Conservation (phyloP, 1,140 invertebrate species). For the Anastatus disparis region DNA sequence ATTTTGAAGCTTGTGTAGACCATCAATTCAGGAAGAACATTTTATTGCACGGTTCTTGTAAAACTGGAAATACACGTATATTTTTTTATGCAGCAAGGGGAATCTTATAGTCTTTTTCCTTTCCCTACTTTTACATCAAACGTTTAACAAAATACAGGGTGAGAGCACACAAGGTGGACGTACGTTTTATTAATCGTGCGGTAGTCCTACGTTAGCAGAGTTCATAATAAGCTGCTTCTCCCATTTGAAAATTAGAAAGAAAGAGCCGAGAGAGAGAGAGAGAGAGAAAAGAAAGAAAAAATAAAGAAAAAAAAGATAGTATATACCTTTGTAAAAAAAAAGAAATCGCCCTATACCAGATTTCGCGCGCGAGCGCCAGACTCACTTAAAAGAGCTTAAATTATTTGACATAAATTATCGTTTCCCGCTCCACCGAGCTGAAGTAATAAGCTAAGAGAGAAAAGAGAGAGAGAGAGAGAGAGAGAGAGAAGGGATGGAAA, state of each 20-base stretch:
- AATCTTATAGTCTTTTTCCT: no score
- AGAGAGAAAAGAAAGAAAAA: conserved; percentile 13
- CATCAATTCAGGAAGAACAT: no score
- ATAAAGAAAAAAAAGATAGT: no score
- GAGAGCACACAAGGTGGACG: not conserved
- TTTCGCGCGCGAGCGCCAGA: conserved; percentile 10
- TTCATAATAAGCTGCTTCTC: conserved; percentile 28
- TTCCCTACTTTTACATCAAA: no score
- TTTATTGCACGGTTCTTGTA: no score
- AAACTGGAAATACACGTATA: no score
- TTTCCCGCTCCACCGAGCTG: not conserved
- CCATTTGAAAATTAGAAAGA: conserved; percentile 21
- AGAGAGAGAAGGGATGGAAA: not conserved
- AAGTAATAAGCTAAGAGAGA: conserved; percentile 36
- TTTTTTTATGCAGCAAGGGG: no score
- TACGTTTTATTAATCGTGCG: conserved; percentile 26
- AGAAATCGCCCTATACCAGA: not conserved
- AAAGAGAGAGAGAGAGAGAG: conserved; percentile 9
- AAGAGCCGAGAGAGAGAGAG: conserved; percentile 11
- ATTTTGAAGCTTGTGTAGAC: no score
- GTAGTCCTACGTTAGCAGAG: conserved; percentile 16
- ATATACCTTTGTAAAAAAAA: no score
- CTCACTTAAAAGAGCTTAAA: conserved; percentile 36
- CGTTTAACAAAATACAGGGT: conserved; percentile 17
- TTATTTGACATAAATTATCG: conserved; percentile 42